Percentiles rank a stretch among this genome's conserved stretches.
Conservation (phyloP, 2,113 vertebrate species). For the Scortum barcoo region DNA sequence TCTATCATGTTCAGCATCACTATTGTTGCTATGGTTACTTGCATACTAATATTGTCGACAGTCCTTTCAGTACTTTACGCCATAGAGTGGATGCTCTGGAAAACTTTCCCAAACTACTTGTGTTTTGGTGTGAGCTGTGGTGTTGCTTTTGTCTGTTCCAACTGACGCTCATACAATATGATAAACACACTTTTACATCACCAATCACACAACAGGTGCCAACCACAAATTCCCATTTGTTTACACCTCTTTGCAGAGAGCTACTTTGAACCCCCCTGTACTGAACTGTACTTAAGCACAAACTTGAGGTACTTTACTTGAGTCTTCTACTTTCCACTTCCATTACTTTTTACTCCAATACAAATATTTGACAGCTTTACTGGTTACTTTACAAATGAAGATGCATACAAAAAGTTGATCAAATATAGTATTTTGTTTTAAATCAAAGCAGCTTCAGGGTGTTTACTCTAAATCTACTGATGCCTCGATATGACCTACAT, state of each 20-base stretch:
- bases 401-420: background rate
- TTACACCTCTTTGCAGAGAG: constrained; percentile 1
- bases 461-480: no score
- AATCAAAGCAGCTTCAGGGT: no score
- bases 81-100: background rate
- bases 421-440: no score
- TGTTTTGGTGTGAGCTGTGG: background rate
- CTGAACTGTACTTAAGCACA: background rate
- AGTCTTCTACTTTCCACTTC: background rate
- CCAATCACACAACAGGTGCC: background rate
- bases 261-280: background rate
- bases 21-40: background rate
- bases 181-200: background rate
- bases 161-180: background rate
- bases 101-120: background rate
- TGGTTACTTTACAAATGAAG: background rate
- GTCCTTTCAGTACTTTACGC: background rate
- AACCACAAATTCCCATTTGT: background rate
- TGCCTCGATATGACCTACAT: no score
- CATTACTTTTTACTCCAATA: background rate
- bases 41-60: background rate
- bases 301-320: background rate
- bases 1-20: background rate
- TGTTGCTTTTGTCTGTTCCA: background rate
- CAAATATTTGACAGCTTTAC: background rate